Evolutionary conservation across 2,797 vertebrate species (phyloP).

Genomic region (Chaetophractus vellerosus): DNA sequence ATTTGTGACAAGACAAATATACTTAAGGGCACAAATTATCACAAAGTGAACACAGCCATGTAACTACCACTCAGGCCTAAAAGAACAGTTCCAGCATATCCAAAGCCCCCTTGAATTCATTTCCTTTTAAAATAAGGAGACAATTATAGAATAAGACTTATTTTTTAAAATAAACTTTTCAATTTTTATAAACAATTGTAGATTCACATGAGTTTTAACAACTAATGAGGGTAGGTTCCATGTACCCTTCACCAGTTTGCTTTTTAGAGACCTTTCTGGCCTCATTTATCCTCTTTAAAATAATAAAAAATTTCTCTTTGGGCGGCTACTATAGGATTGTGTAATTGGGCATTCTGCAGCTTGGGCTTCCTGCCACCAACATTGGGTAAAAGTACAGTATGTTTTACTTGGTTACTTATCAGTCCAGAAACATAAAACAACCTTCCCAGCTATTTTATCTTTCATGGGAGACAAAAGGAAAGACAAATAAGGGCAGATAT

Average conservation of each 20-base stretch:
- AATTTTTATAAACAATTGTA: slow-evolving; percentile 11
- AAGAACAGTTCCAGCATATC: neutral
- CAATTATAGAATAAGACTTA: neutral
- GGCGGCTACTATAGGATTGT: slow-evolving; percentile 15
- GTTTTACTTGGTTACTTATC: slow-evolving; percentile 74
- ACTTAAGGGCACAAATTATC: neutral
- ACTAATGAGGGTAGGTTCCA: neutral
- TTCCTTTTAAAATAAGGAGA: slow-evolving; percentile 54
- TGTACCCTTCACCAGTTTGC: neutral
- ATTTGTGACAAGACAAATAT: slow-evolving; percentile 28
- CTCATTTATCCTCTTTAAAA: slow-evolving; percentile 11
- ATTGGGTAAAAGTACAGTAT: slow-evolving; percentile 49
- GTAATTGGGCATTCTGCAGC: slow-evolving; percentile 44
- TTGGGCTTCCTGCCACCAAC: slow-evolving; percentile 6
- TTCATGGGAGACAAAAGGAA: slow-evolving; percentile 54
- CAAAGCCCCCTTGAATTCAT: neutral
- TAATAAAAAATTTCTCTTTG: slow-evolving; percentile 9
- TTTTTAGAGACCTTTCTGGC: slow-evolving; percentile 20
- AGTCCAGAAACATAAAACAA: slow-evolving; percentile 20
- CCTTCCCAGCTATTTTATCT: slow-evolving; percentile 11
- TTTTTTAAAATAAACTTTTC: slow-evolving; percentile 29
- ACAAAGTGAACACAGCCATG: neutral
- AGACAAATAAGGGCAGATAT: neutral
- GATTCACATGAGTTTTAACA: slow-evolving; percentile 15
- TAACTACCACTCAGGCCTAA: neutral